Percentiles rank a stretch among this genome's conserved stretches.
Conservation (phyloP, 2,888 invertebrate species). For the Ctena decussata region DNA sequence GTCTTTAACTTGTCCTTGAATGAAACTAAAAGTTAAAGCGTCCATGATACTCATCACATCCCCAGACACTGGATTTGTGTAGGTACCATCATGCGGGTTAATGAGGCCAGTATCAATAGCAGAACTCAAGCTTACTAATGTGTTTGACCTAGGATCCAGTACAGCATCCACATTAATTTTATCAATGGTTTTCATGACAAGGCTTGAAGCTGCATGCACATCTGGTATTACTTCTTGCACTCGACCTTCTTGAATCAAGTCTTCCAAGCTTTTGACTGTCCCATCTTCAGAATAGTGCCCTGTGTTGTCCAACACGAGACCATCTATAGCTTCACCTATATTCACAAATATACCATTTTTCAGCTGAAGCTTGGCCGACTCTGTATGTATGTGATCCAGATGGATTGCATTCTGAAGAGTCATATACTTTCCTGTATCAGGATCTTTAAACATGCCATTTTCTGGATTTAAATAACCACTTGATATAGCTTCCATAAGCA, state of each 20-base stretch:
- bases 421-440: conserved; percentile 93
- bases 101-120: conserved; percentile 82
- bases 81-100: conserved; percentile 89
- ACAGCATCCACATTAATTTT: conserved; percentile 78
- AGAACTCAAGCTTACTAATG: conserved; percentile 69
- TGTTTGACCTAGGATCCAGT: conserved; percentile 74
- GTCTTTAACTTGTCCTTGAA: conserved; percentile 78
- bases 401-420: conserved; percentile 93
- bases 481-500: conserved; percentile 83
- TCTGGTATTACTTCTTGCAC: conserved; percentile 67
- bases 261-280: conserved; percentile 62
- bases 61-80: conserved; percentile 94
- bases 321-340: conserved; percentile 92
- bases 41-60: conserved; percentile 93
- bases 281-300: conserved; percentile 70
- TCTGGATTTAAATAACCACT: conserved; percentile 92
- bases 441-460: conserved; percentile 92
- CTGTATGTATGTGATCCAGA: conserved; percentile 71
- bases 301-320: conserved; percentile 70
- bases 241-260: conserved; percentile 83
- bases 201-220: conserved; percentile 65
- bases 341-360: conserved; percentile 88
- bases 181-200: conserved; percentile 74
- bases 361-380: conserved; percentile 74
- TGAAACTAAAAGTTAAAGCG: conserved; percentile 92